Percentiles rank a stretch among this genome's conserved stretches.
These are phyloP conservation scores for Dipodomys merriami DNA, from an alignment of 2,113 vertebrate species.

Conservation along the genomic window DNA sequence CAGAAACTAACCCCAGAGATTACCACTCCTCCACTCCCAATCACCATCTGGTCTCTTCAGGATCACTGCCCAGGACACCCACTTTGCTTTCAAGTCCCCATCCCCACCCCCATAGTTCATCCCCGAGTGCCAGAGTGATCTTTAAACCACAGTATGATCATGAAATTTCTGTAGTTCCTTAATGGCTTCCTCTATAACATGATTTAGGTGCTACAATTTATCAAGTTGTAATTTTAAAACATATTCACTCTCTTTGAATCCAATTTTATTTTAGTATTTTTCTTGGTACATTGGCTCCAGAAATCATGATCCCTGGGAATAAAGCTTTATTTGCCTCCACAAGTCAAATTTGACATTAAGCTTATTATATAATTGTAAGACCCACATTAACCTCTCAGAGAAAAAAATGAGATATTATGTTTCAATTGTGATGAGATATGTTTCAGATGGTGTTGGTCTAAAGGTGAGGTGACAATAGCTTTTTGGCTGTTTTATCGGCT, in stretches of 20 bases:
- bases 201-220: constrained; percentile 33
- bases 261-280: constrained; percentile 23
- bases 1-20: background rate
- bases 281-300: constrained; percentile 22
- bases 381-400: background rate
- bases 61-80: background rate
- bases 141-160: constrained; percentile 17
- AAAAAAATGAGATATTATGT: background rate
- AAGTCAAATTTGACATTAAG: constrained; percentile 54
- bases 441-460: background rate
- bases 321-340: constrained; percentile 52
- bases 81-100: background rate
- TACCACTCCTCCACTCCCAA: background rate
- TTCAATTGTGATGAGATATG: background rate
- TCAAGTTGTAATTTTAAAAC: constrained; percentile 36
- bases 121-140: background rate
- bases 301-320: background rate
- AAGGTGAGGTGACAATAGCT: constrained; percentile 31
- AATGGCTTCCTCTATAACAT: background rate
- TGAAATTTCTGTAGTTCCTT: background rate
- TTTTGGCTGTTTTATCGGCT: background rate
- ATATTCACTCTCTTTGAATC: constrained; percentile 1
- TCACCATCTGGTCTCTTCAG: background rate
- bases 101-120: background rate
- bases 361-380: constrained; percentile 45